phyloP scores from a whole-genome alignment of 2,797 vertebrate species.

The Pipistrellus nathusii region DNA sequence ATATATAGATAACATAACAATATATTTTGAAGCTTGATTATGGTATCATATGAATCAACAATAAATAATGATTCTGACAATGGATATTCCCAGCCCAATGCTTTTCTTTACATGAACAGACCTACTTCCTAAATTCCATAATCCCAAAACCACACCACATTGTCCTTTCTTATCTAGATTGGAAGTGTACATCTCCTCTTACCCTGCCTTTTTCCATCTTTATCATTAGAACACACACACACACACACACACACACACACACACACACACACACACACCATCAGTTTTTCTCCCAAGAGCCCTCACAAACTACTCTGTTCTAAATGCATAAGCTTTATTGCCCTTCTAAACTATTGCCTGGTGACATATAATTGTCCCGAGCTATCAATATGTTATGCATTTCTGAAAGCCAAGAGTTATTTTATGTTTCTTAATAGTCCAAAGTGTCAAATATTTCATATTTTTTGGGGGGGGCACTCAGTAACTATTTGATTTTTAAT shows the following conservation, averaged over 20 bases:
- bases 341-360: neutral
- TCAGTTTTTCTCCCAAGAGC: neutral
- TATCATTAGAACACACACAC: neutral
- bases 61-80: slow-evolving; percentile 22
- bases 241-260: neutral
- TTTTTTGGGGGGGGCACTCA: neutral
- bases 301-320: neutral
- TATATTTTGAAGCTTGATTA: slow-evolving; percentile 8
- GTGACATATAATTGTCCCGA: neutral
- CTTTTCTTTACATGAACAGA: neutral
- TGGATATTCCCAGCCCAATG: neutral
- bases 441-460: neutral
- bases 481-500: slow-evolving; percentile 32
- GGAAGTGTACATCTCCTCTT: neutral
- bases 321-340: neutral
- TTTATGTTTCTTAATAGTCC: neutral
- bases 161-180: neutral
- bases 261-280: neutral
- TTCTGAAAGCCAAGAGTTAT: neutral
- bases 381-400: slow-evolving; percentile 2
- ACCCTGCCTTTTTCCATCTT: neutral
- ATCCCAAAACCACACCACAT: neutral
- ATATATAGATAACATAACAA: slow-evolving; percentile 38
- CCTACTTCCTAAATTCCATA: neutral
- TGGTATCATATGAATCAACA: neutral